phyloP scores from a whole-genome alignment of 2,888 invertebrate genomes.

The Drosophila mulleri region DNA sequence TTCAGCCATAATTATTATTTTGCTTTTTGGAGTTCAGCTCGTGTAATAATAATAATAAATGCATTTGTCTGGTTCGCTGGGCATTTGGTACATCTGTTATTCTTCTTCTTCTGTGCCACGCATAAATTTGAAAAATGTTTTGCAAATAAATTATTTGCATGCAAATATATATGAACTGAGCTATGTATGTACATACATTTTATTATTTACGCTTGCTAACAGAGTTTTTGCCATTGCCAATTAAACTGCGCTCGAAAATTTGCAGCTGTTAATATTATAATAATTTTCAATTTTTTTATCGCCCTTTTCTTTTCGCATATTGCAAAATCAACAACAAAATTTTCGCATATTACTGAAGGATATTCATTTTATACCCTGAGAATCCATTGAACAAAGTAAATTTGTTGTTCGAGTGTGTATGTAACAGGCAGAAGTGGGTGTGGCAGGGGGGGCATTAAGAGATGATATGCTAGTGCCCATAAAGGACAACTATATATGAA shows the following conservation, averaged over 20 bases:
- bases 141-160: slow-evolving; percentile 60
- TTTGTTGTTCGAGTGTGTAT: slow-evolving; percentile 2
- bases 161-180: neutral
- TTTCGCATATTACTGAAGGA: neutral
- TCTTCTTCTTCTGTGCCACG: slow-evolving; percentile 3
- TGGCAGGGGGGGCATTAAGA: neutral
- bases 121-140: slow-evolving; percentile 52
- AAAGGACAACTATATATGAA: too few relatives aligned
- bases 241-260: slow-evolving; percentile 42
- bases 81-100: slow-evolving; percentile 46
- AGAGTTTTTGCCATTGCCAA: slow-evolving; percentile 37
- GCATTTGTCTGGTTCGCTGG: slow-evolving; percentile 29
- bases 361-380: neutral
- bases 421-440: slow-evolving; percentile 5
- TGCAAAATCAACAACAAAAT: slow-evolving; percentile 45
- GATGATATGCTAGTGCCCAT: neutral
- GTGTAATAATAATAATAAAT: slow-evolving; percentile 20
- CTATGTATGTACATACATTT: slow-evolving; percentile 20
- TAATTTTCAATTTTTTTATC: slow-evolving; percentile 23
- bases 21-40: neutral
- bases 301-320: slow-evolving; percentile 18
- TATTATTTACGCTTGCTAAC: slow-evolving; percentile 55
- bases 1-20: neutral
- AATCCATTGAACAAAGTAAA: neutral
- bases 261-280: slow-evolving; percentile 47